Base-by-base conservation (phyloP, 2,888 invertebrate species). In the Furcula furcula region DNA sequence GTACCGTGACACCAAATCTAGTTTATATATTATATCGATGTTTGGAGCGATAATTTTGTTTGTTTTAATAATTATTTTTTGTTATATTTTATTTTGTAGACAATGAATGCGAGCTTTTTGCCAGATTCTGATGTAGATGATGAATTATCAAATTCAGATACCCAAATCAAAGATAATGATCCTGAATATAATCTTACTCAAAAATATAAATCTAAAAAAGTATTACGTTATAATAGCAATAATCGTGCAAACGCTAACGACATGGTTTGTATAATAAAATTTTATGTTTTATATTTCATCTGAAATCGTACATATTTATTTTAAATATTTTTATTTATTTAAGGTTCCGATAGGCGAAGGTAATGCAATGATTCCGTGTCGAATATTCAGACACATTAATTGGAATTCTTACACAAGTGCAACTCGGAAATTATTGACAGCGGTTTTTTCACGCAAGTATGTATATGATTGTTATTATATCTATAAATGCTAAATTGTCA, bases 371-470 rank as follows among this genome's bases (percentile, higher is more conserved):
- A 64, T 77, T 7, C 66, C 75, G 3, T 48, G 51, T 11, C 58
- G 64, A 40, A 23, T 87, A 2, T 75, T 79, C 14, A 68, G 69
- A 15, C 59, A 74, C 7, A 84, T 91, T 7, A 76, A 85, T 46
- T 91, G 91, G 91, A 62, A 56, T 35, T 81, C 87, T 0, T 81
- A 90, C 32, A 78, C 87, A 1, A 66, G 74, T 25, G 90, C 89
- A 4, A 91, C 91, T 0, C 65, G 91, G 40, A 81, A 83, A 49
- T 56, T 91, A 11, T 63, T 91, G 13, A 75, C 70, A 10, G 74
- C 82, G 0, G 68, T 90, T 4, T 91, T 91, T 58, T 75, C 79
- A 16, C 71, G 85, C 42, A 76, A 73, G 81, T 79, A 55, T 36
- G 29, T 25, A 34, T 7, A 7, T 6, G 12, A n/a, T 12, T 10